These are phyloP conservation scores for Epinotia brunnichana DNA, from an alignment of 2,888 invertebrate species.

Conservation along the genomic window DNA sequence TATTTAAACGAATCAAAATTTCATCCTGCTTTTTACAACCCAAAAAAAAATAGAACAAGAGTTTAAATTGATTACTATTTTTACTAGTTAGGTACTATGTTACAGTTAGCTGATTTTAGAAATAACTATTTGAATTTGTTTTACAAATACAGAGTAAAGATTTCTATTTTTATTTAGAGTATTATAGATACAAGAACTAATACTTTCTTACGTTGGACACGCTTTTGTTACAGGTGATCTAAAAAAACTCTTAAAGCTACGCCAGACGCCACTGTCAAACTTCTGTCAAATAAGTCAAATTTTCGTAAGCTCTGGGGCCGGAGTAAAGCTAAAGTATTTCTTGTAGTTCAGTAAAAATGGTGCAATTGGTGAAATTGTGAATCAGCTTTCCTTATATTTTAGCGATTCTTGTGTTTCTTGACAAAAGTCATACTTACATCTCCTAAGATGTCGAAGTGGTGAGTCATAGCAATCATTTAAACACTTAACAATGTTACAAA, in stretches of 20 bases:
- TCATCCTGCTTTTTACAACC: too few species aligned
- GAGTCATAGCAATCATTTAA: slow-evolving; percentile 50
- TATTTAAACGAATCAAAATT: too few species aligned
- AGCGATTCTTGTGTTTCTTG: slow-evolving; percentile 12
- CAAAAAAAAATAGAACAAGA: too few species aligned
- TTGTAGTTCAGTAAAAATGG: slow-evolving; percentile 37
- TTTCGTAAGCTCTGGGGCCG: slow-evolving; percentile 28
- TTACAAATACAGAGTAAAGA: too few species aligned
- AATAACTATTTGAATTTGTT: too few species aligned
- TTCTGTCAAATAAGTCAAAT: slow-evolving; percentile 38
- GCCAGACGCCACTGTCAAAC: slow-evolving; percentile 12
- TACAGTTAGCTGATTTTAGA: too few species aligned
- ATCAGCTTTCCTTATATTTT: background rate
- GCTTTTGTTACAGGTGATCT: background rate
- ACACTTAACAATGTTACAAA: slow-evolving; percentile 23
- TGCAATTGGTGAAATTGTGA: slow-evolving; percentile 6
- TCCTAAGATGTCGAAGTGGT: slow-evolving; percentile 75
- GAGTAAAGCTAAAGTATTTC: slow-evolving; percentile 8
- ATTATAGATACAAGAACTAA: background rate
- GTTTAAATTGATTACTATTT: too few species aligned
- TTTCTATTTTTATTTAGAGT: too few species aligned
- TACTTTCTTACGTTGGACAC: too few species aligned
- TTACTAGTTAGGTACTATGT: too few species aligned
- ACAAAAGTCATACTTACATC: slow-evolving; percentile 30
- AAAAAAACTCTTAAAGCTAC: background rate